Conservation (phyloP, 2,888 invertebrate genomes). For the Drosophila algonquin region DNA sequence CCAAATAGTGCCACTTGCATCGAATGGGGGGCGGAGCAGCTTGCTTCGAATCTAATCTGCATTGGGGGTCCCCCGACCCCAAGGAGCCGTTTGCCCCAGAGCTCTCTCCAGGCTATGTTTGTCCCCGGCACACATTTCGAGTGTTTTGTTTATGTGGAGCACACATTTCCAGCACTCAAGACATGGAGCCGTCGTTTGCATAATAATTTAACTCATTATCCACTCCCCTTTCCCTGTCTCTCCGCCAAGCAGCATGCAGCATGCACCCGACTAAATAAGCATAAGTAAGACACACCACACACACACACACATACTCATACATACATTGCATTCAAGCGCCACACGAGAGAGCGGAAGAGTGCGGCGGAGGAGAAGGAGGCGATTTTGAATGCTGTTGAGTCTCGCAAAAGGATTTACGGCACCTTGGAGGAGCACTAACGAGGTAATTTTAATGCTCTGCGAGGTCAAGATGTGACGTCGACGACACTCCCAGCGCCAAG, state of each 20-base stretch:
- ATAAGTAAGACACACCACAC: constrained; percentile 53
- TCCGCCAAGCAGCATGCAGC: constrained; percentile 5
- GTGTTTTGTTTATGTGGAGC: constrained; percentile 54
- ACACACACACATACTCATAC: too few species aligned
- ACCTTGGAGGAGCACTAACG: constrained; percentile 51
- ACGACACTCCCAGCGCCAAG: not conserved
- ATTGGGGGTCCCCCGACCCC: constrained; percentile 18
- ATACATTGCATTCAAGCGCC: constrained; percentile 51
- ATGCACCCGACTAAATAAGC: constrained; percentile 61
- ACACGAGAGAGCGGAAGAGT: constrained; percentile 14
- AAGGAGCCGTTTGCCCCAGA: constrained; percentile 10
- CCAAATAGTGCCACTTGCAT: constrained; percentile 63
- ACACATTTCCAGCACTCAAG: constrained; percentile 47
- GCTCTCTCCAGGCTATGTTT: constrained; percentile 43
- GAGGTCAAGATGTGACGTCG: constrained; percentile 68
- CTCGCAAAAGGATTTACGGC: constrained; percentile 61
- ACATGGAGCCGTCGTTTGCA: constrained; percentile 68
- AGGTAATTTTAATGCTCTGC: constrained; percentile 61
- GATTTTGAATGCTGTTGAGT: constrained; percentile 25
- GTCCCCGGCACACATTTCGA: constrained; percentile 76
- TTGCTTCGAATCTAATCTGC: constrained; percentile 35
- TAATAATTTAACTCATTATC: constrained; percentile 76
- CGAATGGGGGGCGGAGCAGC: constrained; percentile 38
- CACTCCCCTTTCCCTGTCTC: not conserved
- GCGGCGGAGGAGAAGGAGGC: not conserved